These are phyloP conservation scores for Theodoxus fluviatilis DNA, from an alignment of 2,888 invertebrate species.

Conservation along the genomic window DNA sequence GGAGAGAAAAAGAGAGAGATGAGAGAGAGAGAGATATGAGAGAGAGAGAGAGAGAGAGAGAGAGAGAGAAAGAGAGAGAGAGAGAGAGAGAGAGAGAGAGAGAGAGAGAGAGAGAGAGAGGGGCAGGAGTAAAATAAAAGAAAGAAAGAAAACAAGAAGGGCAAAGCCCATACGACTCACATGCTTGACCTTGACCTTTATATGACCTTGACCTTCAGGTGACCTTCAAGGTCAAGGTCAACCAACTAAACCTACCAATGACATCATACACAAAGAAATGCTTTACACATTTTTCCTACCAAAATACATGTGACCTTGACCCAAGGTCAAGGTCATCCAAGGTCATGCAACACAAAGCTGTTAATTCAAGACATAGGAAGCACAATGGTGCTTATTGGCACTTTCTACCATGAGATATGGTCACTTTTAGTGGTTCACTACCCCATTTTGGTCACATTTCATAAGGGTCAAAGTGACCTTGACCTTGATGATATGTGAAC, in stretches of 20 bases:
- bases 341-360: no score
- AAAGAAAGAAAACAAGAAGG: not conserved
- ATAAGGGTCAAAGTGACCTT: no score
- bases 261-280: not conserved
- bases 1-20: conserved; percentile 1
- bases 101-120: not conserved
- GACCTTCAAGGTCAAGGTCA: conserved; percentile 7
- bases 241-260: not conserved
- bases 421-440: no score
- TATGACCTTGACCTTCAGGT: no score
- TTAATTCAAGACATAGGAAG: no score
- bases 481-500: no score
- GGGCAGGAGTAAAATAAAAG: not conserved
- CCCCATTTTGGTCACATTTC: no score
- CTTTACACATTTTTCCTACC: conserved; percentile 38
- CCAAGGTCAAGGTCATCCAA: no score
- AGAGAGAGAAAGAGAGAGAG: conserved; percentile 4
- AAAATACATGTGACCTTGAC: no score
- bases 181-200: conserved; percentile 35
- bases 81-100: not conserved
- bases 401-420: no score
- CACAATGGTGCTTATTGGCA: no score
- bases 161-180: conserved; percentile 22
- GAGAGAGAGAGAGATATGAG: not conserved
- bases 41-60: not conserved